Conservation (phyloP, 23 tunicate species). For the Ascidia mentula region DNA sequence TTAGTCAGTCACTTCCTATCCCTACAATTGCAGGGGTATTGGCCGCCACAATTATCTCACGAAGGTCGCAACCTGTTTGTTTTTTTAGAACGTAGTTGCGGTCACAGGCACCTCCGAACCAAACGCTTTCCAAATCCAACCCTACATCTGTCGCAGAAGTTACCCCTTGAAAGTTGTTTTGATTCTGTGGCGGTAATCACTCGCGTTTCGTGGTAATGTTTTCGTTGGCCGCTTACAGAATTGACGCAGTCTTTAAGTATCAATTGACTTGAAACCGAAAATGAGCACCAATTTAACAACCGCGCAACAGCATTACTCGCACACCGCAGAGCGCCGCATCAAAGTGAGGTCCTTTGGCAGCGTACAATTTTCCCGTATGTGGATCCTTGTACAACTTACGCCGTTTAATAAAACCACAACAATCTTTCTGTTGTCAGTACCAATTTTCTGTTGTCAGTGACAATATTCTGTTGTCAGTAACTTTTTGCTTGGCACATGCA, state of each 20-base stretch:
- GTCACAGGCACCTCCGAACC: too few relatives aligned
- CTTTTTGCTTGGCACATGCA: too few relatives aligned
- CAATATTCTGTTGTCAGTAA: too few relatives aligned
- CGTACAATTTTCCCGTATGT: constrained; percentile 8
- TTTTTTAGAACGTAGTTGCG: not conserved
- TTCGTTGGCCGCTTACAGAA: not conserved
- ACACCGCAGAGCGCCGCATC: not conserved
- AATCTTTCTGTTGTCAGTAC: too few relatives aligned
- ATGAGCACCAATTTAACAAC: not conserved
- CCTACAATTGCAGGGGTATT: not conserved
- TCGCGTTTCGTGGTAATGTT: not conserved
- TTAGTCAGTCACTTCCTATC: not conserved
- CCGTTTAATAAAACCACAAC: too few relatives aligned
- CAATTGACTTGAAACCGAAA: not conserved
- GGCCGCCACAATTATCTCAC: not conserved
- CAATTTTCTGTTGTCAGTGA: too few relatives aligned
- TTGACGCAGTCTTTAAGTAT: not conserved
- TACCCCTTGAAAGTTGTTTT: not conserved
- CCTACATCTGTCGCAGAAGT: not conserved
- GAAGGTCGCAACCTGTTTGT: not conserved
- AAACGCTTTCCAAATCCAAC: too few relatives aligned
- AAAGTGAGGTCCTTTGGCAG: not conserved
- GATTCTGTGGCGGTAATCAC: not conserved
- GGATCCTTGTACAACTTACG: too few relatives aligned
- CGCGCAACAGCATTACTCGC: too few relatives aligned